These are phyloP conservation scores for Chaetorhynchus papuensis DNA, from an alignment of 2,113 vertebrate genomes.

Conservation along the genomic window DNA sequence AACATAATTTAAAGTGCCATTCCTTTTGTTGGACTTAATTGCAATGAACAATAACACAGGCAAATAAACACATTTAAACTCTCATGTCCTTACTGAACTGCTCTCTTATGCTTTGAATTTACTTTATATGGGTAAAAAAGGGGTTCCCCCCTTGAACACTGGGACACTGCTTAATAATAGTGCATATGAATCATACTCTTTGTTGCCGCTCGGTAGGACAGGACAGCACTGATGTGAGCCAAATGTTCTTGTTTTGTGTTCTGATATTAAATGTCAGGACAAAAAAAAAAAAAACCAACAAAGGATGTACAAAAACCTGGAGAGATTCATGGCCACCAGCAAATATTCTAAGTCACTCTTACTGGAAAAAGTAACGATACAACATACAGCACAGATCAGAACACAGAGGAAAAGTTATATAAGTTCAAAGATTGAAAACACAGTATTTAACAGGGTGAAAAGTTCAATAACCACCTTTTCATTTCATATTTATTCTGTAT, in stretches of 20 bases:
- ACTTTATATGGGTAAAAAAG: conserved; percentile 26
- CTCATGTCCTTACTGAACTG: background rate
- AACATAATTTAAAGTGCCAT: background rate
- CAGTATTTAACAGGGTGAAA: background rate
- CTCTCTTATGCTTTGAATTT: background rate
- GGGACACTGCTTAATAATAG: background rate
- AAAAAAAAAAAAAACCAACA: conserved; percentile 24
- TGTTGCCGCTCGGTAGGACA: background rate
- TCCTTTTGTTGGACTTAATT: conserved; percentile 10
- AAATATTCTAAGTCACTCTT: background rate
- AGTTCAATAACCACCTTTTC: background rate
- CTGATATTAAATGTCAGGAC: background rate
- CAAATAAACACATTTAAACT: background rate
- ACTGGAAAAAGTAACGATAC: background rate
- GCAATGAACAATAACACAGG: background rate
- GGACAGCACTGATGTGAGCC: background rate
- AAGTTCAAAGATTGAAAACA: background rate
- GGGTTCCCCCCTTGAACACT: background rate
- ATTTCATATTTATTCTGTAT: background rate
- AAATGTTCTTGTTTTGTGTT: background rate
- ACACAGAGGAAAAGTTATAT: background rate
- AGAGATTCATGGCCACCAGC: background rate
- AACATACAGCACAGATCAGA: background rate
- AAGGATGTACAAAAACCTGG: background rate
- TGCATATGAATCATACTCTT: conserved; percentile 16